A percentile compares a stretch with the other conserved stretches of the same genome.
These are phyloP conservation scores for Reinhardtius hippoglossoides DNA, from an alignment of 2,113 vertebrate species.

Conservation along the genomic window DNA sequence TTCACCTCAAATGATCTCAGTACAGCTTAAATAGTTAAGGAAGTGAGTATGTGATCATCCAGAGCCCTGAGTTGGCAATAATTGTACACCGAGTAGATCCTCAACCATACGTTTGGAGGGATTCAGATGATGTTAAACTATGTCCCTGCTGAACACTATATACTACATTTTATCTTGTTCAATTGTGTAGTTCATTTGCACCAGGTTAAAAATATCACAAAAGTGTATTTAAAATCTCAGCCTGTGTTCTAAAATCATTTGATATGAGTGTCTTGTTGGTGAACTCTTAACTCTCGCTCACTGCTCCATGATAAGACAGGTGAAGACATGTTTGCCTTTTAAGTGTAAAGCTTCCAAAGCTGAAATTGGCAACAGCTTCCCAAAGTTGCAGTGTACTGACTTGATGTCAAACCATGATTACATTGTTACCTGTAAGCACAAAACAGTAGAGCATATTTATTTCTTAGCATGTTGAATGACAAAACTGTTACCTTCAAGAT, in stretches of 20 bases:
- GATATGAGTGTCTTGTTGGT: neutral
- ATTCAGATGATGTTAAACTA: neutral
- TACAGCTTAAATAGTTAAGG: neutral
- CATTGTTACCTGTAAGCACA: neutral
- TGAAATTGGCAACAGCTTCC: slow-evolving; percentile 7
- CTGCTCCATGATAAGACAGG: neutral
- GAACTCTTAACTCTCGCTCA: neutral
- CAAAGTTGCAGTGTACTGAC: neutral
- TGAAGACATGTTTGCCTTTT: too few species aligned
- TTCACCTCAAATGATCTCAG: slow-evolving; percentile 6
- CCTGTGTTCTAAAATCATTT: too few species aligned
- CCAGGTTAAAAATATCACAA: too few species aligned
- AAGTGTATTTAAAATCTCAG: too few species aligned
- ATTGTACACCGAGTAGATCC: neutral
- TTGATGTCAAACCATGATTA: neutral
- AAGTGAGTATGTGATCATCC: neutral
- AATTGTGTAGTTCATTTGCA: too few species aligned
- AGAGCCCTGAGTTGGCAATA: neutral
- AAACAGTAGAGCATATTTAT: neutral
- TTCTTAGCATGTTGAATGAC: neutral
- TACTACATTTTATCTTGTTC: too few species aligned
- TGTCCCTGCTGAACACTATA: neutral
- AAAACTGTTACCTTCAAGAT: neutral
- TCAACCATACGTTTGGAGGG: neutral
- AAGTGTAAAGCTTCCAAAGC: neutral